These are phyloP conservation scores for Beris morrisii DNA, from an alignment of 2,888 invertebrate genomes.

Conservation along the genomic window DNA sequence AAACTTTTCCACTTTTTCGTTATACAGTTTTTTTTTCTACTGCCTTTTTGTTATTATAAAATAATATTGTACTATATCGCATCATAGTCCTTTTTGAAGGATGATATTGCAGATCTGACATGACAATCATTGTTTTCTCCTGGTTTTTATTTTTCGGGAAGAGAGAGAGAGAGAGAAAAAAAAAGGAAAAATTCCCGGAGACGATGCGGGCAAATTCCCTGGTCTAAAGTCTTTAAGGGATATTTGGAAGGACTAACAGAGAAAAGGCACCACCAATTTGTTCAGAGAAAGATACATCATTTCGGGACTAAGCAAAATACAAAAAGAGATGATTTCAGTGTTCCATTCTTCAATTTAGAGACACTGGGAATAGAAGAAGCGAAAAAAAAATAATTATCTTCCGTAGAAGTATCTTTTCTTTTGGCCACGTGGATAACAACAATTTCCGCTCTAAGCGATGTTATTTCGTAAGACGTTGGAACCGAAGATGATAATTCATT, in stretches of 20 bases:
- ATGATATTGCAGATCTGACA: slow-evolving; percentile 35
- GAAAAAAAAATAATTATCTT: slow-evolving; percentile 30
- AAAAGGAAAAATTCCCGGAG: not conserved
- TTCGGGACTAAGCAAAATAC: slow-evolving; percentile 6
- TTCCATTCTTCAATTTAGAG: slow-evolving; percentile 2
- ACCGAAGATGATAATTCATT: slow-evolving; percentile 21
- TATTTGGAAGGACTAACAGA: not conserved
- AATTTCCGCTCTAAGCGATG: not conserved
- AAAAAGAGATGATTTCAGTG: slow-evolving; percentile 12
- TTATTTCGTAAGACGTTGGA: slow-evolving; percentile 5
- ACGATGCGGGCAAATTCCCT: not conserved
- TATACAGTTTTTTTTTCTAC: slow-evolving; percentile 1
- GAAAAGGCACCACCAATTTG: slow-evolving; percentile 17
- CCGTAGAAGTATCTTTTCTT: not conserved
- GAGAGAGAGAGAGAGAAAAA: not conserved
- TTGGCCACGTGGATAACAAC: not conserved
- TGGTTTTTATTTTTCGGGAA: slow-evolving; percentile 16
- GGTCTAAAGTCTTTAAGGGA: not conserved
- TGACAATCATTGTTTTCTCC: slow-evolving; percentile 37
- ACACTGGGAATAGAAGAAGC: not conserved
- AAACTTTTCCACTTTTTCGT: not conserved
- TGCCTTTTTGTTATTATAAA: slow-evolving; percentile 12
- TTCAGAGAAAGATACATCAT: slow-evolving; percentile 20
- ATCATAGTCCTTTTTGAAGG: slow-evolving; percentile 26
- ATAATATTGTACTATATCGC: slow-evolving; percentile 28